Evolutionary conservation across 2,113 vertebrate species (phyloP).

Genomic region (Uropsilus gracilis): DNA sequence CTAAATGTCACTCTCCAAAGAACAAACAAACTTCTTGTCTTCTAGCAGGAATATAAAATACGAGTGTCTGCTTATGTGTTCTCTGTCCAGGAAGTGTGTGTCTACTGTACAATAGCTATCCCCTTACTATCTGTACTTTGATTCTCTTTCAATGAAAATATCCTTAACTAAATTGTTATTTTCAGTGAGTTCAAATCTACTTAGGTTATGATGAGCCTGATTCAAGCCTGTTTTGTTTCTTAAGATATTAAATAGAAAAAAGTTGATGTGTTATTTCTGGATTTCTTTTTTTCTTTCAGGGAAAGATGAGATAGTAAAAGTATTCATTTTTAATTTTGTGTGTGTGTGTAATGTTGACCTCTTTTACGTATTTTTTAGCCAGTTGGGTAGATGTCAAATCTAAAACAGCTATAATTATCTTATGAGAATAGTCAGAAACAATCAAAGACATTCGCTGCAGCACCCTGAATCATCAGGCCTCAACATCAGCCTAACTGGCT

Average conservation of each 20-base stretch:
- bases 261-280: not conserved
- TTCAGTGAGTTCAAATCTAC: not conserved
- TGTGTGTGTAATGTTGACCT: not conserved
- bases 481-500: not conserved
- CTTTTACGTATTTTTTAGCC: not conserved
- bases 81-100: too few species aligned
- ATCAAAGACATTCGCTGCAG: not conserved
- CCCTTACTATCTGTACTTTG: not conserved
- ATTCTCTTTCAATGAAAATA: not conserved
- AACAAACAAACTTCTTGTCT: not conserved
- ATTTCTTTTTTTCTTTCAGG: not conserved
- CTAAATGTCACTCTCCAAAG: not conserved
- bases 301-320: not conserved
- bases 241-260: not conserved
- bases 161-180: not conserved
- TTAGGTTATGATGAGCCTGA: not conserved
- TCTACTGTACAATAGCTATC: too few species aligned
- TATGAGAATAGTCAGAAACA: not conserved
- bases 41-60: not conserved
- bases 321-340: not conserved
- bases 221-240: not conserved
- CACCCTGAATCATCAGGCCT: not conserved
- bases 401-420: not conserved
- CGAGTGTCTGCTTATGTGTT: not conserved
- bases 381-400: not conserved